Conservation (phyloP, 2,113 vertebrate species). For the Ascaphus truei region DNA sequence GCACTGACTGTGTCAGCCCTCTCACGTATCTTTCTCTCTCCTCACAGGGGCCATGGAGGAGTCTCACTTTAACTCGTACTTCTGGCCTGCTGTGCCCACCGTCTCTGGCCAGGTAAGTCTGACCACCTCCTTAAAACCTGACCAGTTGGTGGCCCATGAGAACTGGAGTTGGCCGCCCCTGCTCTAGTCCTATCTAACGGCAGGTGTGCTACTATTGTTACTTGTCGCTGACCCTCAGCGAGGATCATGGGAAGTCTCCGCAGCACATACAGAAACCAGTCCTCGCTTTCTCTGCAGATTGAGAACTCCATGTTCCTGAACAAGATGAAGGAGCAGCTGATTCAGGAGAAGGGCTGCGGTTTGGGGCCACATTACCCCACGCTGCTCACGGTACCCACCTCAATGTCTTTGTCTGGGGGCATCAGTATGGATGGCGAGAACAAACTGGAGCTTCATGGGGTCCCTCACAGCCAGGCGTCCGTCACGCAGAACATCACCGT, state of each 20-base stretch:
- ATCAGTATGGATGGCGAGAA: conserved; percentile 72
- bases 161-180: no score
- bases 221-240: no score
- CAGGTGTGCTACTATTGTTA: no score
- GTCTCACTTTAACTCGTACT: conserved; percentile 98
- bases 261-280: no score
- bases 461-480: conserved; percentile 82
- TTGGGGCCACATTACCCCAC: conserved; percentile 89
- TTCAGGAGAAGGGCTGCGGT: conserved; percentile 84
- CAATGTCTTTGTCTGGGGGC: conserved; percentile 76
- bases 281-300: conserved; percentile 72
- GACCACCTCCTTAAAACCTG: neutral
- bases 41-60: conserved; percentile 78
- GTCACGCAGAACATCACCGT: conserved; percentile 93
- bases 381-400: conserved; percentile 86
- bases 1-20: neutral
- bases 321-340: conserved; percentile 93
- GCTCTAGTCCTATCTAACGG: no score
- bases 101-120: conserved; percentile 87
- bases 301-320: conserved; percentile 97
- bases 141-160: no score
- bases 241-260: no score
- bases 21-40: no score
- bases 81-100: conserved; percentile 91
- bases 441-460: conserved; percentile 63